Conservation (phyloP, 2,113 vertebrate genomes). For the Cyanistes caeruleus region DNA sequence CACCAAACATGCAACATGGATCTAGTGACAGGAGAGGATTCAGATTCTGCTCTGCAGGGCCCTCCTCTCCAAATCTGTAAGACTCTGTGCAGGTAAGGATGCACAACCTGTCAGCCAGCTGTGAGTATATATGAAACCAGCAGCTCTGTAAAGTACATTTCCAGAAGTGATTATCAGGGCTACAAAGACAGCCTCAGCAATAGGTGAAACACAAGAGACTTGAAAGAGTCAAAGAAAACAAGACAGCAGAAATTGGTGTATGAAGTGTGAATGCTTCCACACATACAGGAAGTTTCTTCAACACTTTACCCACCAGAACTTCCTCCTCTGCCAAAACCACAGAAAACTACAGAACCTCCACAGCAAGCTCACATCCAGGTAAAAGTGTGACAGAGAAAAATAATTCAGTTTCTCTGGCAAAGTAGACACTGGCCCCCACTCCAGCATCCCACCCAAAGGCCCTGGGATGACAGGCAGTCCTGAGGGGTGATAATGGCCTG, state of each 20-base stretch:
- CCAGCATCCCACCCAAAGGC: not conserved
- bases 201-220: not conserved
- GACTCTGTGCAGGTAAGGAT: not conserved
- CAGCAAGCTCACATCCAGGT: not conserved
- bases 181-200: not conserved
- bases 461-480: not conserved
- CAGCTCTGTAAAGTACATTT: not conserved
- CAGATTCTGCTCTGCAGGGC: not conserved
- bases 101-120: not conserved
- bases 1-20: not conserved
- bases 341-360: not conserved
- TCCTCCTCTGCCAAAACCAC: not conserved
- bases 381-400: not conserved
- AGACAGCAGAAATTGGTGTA: not conserved
- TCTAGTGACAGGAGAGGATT: not conserved
- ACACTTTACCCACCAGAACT: not conserved
- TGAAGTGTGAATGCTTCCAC: not conserved
- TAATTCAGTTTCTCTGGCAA: not conserved
- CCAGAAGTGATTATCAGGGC: not conserved
- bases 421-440: not conserved
- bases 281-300: not conserved
- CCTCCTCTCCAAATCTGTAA: not conserved
- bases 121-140: not conserved
- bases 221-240: not conserved
- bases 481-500: not conserved